Conservation (phyloP, 2,113 vertebrate species). For the Odontophorus gujanensis region DNA sequence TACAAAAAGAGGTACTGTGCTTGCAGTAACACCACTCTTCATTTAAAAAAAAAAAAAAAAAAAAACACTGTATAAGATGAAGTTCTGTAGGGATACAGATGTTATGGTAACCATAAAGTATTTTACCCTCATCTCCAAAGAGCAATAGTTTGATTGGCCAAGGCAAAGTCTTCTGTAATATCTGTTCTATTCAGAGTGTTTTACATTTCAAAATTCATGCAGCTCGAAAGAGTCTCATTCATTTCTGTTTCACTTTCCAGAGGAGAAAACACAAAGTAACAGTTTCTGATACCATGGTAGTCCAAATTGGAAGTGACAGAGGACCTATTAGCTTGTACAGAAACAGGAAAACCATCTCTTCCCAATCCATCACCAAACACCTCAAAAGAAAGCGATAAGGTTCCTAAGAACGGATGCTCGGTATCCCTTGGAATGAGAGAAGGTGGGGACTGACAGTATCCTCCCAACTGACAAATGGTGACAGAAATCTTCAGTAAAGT, state of each 20-base stretch:
- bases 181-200: not conserved
- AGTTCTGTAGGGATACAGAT: not conserved
- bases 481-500: not conserved
- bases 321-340: conserved; percentile 17
- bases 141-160: not conserved
- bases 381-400: not conserved
- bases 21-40: not conserved
- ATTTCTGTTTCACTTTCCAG: conserved; percentile 13
- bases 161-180: not conserved
- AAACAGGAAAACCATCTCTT: not conserved
- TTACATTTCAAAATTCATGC: not conserved
- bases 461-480: conserved; percentile 2
- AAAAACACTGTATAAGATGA: not conserved
- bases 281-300: not conserved
- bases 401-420: not conserved
- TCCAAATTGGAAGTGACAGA: conserved; percentile 37
- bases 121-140: not conserved
- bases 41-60: not conserved
- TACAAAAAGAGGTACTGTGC: not conserved
- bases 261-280: conserved; percentile 7
- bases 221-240: not conserved
- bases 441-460: not conserved
- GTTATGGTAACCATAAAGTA: not conserved
- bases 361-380: not conserved
- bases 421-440: not conserved